Base-by-base conservation (phyloP, 64 coral and sea anemone species). In the Montipora capricornis region DNA sequence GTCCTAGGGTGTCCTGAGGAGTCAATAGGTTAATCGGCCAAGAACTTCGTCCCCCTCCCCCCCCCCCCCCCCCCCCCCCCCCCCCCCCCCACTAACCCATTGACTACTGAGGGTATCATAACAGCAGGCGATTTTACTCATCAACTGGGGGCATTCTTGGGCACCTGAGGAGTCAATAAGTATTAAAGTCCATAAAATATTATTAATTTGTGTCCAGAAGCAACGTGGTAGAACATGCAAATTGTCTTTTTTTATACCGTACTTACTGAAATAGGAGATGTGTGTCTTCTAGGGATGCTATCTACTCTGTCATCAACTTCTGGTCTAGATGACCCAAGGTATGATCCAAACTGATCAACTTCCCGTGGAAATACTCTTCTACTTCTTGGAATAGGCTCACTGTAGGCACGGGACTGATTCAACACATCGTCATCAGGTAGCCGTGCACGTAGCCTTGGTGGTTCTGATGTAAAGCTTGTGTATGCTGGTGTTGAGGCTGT, bases 381-480 rank as follows among this genome's bases (percentile, higher is more conserved):
- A 29, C 80, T 89, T 60, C 89, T 93, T 59, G 92, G 87, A 73
- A 99, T 76, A 26, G 98, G 98, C 26, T 89, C 92, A 89, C 98
- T 99, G 46, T 99, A 99, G 5, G 98, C 98, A 26, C 84, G 91
- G 5, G 91, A 92, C 75, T 96, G 77, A 88, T 96, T 92, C 60
- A 91, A 62, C 4, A 90, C 68, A 73, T 90, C 84, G 17, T 96
- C 79, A 53, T 57, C 76, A 81, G 89, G 91, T 7, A 90, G 61
- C 49, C 86, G 89, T 9, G 98, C 80, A 49, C 92, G 81, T 17
- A 82, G 46, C 62, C 64, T 88, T 45, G 89, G 95, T 62, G 90
- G 96, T 73, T 92, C 90, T 37, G 96, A 95, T 22, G 74, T 69
- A 79, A 94, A 97, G 4, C 78, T 70, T 2, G 78, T 91, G 88